Evolutionary conservation across 1,140 invertebrate genomes (phyloP), one percentile per base, ranked within the genome.

Genomic region (Eubasilissa regina): DNA sequence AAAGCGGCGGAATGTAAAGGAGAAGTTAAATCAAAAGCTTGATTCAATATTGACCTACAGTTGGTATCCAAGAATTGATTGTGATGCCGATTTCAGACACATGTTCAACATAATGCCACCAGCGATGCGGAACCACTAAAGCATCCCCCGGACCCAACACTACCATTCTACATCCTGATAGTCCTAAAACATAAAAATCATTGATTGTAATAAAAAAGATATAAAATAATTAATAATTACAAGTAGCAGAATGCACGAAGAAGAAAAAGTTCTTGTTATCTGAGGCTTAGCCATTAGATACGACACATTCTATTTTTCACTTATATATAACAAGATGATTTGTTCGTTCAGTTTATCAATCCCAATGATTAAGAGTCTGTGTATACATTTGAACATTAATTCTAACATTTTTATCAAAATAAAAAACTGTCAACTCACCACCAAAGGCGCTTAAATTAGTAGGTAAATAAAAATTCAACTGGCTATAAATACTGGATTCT

Each of bases 81-180:
- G 95, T 94, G 13, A 98, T 92, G 35, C 91, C 90, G 17, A 94
- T 91, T 17, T 90, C 87, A 78, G 93, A 92, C 56, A 95, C 84
- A 84, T 95, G 95, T 87, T 97, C 95, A 6, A 98, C 97, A 89
- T 95, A 98, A 91, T 99, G 97, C 97, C 97, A 99, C 97, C 97
- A 99, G 70, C 95, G 93, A 82, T 91, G 91, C 9, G 97, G 97
- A 0, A 99, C 94, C 85, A 95, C 92, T 10, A 99, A 87, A 7
- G 97, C 93, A 89, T 99, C 95, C 1, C 96, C 97, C 9, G 96
- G 93, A 62, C 94, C 89, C 43, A 99, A 88, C 91, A 88, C 88
- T 89, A 90, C 77, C 90, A 91, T 84, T 83, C 87, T 78, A 73
- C 81, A 86, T 43, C 88, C 86, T 12, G 84, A 83, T 75, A 93